Evolutionary conservation across 35 echinoderm and acorn worm genomes (phyloP).

Genomic region (Anneissia japonica): DNA sequence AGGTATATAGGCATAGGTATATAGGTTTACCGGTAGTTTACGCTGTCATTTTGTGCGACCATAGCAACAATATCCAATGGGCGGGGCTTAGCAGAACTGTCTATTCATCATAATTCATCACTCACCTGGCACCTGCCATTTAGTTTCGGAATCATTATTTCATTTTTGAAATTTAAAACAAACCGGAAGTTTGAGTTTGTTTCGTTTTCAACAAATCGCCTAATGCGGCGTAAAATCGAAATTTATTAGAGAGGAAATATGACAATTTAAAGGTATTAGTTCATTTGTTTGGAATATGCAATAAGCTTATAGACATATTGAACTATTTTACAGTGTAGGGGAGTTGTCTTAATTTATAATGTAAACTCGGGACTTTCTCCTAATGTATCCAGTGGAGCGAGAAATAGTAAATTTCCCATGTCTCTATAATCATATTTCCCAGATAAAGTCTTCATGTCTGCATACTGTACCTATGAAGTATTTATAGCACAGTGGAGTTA

Average conservation of each 20-base stretch:
- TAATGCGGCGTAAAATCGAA: not conserved
- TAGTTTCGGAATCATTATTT: no score
- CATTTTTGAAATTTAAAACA: not conserved
- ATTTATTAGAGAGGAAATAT: not conserved
- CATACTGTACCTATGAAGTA: no score
- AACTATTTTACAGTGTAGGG: no score
- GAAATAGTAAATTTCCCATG: not conserved
- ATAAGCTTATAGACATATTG: not conserved
- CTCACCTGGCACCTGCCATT: no score
- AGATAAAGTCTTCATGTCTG: not conserved
- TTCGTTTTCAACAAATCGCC: not conserved
- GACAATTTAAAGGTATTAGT: not conserved
- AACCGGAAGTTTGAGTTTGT: not conserved
- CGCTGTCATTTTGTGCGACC: no score
- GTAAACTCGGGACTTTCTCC: not conserved
- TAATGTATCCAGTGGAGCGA: not conserved
- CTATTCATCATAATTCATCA: no score
- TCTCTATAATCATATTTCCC: not conserved
- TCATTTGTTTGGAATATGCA: not conserved
- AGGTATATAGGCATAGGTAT: no score
- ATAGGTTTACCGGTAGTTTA: no score
- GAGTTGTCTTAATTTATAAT: not conserved
- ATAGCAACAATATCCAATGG: no score
- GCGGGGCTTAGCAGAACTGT: no score
- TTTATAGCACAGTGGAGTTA: no score